These are phyloP conservation scores for Mylabris sibirica DNA, from an alignment of 2,888 invertebrate species.

Conservation along the genomic window DNA sequence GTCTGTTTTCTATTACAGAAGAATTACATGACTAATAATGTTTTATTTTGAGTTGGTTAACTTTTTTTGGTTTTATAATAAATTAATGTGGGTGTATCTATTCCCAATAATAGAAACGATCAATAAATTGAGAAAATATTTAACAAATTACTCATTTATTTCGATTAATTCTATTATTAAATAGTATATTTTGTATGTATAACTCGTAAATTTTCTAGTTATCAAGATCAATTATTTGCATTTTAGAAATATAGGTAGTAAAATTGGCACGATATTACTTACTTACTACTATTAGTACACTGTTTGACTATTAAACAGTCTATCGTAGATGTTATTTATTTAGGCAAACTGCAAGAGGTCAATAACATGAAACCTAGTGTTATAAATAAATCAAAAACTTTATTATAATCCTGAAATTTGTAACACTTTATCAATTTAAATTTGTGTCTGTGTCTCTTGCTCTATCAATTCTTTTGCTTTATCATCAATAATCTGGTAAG, in stretches of 20 bases:
- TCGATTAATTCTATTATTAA: not conserved
- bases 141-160: not conserved
- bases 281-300: not conserved
- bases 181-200: not conserved
- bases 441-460: not conserved
- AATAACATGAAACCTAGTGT: not conserved
- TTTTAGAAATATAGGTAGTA: not conserved
- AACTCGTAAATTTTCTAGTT: too few relatives aligned
- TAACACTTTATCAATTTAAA: not conserved
- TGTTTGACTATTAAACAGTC: not conserved
- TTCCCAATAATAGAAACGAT: not conserved
- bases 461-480: not conserved
- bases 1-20: not conserved
- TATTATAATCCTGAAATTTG: not conserved
- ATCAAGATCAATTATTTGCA: not conserved
- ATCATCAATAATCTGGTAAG: not conserved
- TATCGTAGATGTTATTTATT: not conserved
- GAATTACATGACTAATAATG: constrained; percentile 1
- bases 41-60: not conserved
- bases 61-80: not conserved
- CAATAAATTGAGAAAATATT: not conserved
- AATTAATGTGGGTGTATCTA: not conserved
- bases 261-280: not conserved
- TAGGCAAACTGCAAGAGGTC: not conserved
- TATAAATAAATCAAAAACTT: not conserved